A percentile compares a stretch with the other conserved stretches of the same genome.
These are phyloP conservation scores for Numenius phaeopus DNA, from an alignment of 2,797 vertebrate species.

Conservation along the genomic window DNA sequence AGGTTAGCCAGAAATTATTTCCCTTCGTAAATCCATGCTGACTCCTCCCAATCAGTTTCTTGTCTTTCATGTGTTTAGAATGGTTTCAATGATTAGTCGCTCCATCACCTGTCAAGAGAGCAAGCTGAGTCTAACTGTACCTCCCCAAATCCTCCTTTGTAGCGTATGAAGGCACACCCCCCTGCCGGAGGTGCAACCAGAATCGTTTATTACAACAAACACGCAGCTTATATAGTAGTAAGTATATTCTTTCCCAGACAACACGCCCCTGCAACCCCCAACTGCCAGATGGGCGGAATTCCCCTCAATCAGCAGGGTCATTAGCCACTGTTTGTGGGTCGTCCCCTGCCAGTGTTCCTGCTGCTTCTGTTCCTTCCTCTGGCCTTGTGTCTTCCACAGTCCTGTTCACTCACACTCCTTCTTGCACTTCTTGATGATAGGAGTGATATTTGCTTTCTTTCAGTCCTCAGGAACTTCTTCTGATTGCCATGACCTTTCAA, in stretches of 20 bases:
- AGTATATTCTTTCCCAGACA: no score
- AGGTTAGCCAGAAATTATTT: neutral
- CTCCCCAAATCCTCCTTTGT: neutral
- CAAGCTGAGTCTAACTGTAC: neutral
- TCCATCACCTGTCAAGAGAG: neutral
- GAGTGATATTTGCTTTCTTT: neutral
- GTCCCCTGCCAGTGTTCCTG: no score
- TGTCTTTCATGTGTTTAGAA: neutral
- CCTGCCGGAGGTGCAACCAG: no score
- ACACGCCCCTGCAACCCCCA: no score
- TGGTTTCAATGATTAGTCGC: neutral
- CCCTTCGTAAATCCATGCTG: neutral
- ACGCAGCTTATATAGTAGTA: no score
- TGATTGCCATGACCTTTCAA: neutral
- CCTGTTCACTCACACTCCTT: neutral
- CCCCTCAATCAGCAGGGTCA: no score
- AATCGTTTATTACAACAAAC: no score
- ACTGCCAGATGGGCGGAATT: no score
- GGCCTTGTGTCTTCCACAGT: no score
- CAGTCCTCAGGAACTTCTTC: neutral
- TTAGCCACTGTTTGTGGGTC: no score
- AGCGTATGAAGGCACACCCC: no score
- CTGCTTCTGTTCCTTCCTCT: no score
- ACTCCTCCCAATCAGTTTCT: neutral
- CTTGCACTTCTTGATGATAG: neutral